These are phyloP conservation scores for Cecidostiba fungosa DNA, from an alignment of 2,888 invertebrate species.

Conservation along the genomic window DNA sequence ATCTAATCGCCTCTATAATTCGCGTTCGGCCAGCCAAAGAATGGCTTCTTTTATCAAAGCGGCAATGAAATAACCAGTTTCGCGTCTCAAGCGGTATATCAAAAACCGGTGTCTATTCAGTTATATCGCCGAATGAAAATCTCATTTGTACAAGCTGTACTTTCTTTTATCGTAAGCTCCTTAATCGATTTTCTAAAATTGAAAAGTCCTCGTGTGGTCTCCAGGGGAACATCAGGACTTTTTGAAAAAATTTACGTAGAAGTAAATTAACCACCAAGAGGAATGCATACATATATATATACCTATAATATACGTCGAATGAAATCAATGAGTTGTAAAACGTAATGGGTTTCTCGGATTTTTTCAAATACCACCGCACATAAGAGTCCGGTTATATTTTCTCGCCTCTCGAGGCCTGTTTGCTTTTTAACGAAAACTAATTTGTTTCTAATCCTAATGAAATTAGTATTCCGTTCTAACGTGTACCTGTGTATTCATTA, in stretches of 20 bases:
- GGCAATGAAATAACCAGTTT: conserved; percentile 20
- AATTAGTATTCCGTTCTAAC: not conserved
- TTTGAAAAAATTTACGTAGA: not conserved
- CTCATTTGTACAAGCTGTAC: not conserved
- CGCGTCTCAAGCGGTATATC: not conserved
- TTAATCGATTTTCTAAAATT: not conserved
- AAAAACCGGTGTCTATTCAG: conserved; percentile 20
- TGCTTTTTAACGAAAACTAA: conserved; percentile 27
- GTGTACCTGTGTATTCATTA: not conserved
- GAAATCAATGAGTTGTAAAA: conserved; percentile 33
- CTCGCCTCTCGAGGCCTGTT: not conserved
- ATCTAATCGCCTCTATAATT: not conserved
- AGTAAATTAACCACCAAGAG: not conserved
- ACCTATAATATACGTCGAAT: too few species aligned
- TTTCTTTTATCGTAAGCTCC: not conserved
- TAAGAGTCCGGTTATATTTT: conserved; percentile 4
- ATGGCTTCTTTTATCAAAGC: not conserved
- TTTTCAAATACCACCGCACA: not conserved
- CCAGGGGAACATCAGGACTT: not conserved
- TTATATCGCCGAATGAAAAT: not conserved
- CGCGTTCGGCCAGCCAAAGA: not conserved
- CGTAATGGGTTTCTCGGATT: conserved; percentile 5
- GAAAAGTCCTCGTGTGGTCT: not conserved
- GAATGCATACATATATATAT: too few species aligned
- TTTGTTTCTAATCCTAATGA: conserved; percentile 38